These are phyloP conservation scores for Esox niger DNA, from an alignment of 2,113 vertebrate genomes.

Conservation along the genomic window DNA sequence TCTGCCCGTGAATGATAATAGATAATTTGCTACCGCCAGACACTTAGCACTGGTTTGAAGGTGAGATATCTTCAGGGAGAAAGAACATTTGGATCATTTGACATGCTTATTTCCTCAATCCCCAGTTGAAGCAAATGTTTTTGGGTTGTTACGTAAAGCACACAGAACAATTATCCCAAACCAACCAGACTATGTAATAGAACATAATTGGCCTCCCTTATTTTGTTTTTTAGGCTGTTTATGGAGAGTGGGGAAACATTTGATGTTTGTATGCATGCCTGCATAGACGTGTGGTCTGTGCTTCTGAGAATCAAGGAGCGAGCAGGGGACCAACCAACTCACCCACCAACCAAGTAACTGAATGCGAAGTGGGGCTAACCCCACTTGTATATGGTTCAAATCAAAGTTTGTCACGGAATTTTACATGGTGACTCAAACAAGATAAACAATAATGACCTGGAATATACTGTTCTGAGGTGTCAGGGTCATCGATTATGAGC, in stretches of 20 bases:
- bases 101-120: slow-evolving; percentile 3
- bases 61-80: neutral
- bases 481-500: too few species aligned
- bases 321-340: too few species aligned
- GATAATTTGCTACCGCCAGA: neutral
- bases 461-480: too few species aligned
- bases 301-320: too few species aligned
- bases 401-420: too few species aligned
- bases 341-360: too few species aligned
- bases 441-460: too few species aligned
- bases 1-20: neutral
- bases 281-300: too few species aligned
- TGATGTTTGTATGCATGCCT: too few species aligned
- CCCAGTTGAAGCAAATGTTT: neutral
- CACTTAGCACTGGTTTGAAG: slow-evolving; percentile 11
- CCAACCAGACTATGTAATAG: neutral
- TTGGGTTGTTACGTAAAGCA: neutral
- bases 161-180: slow-evolving; percentile 1
- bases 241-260: neutral
- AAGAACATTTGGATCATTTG: slow-evolving; percentile 8
- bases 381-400: too few species aligned
- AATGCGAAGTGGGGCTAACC: too few species aligned
- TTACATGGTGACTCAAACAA: too few species aligned
- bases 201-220: neutral
- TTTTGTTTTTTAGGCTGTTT: neutral